A percentile compares a stretch with the other conserved stretches of the same genome.
Evolutionary conservation across 2,113 vertebrate species (phyloP).

Genomic region (Oxygymnocypris stewartii): DNA sequence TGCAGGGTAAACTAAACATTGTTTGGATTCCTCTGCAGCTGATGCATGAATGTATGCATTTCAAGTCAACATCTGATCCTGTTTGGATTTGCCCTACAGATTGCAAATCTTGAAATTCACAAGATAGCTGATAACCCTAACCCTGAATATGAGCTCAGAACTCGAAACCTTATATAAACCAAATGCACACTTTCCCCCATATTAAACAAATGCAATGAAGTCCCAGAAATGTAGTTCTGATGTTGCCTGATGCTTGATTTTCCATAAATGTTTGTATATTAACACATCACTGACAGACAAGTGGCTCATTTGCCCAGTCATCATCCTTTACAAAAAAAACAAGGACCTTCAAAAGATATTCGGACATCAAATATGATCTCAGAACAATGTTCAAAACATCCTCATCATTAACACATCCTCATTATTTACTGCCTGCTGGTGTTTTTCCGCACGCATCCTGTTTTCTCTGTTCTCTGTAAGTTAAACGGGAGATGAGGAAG

Average conservation of each 20-base stretch:
- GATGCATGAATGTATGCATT: neutral
- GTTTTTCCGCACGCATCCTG: constrained; percentile 54
- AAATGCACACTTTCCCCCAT: neutral
- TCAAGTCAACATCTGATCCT: neutral
- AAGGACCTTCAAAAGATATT: neutral
- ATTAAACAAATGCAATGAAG: neutral
- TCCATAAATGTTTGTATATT: neutral
- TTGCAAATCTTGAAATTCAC: neutral
- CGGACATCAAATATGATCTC: constrained; percentile 24
- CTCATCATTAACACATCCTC: constrained; percentile 29
- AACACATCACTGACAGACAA: neutral
- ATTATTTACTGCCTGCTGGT: constrained; percentile 12
- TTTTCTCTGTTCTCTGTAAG: constrained; percentile 47
- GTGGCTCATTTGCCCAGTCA: neutral
- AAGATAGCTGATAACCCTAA: neutral
- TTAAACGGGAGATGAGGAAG: constrained; percentile 30
- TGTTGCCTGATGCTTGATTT: neutral
- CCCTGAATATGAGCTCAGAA: neutral
- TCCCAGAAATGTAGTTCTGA: neutral
- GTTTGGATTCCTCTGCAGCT: neutral
- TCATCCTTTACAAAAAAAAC: neutral
- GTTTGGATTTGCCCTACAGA: constrained; percentile 20
- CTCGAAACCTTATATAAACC: neutral
- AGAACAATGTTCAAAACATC: constrained; percentile 10
- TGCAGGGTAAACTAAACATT: neutral